Evolutionary conservation across 2,797 vertebrate species (phyloP), one percentile per base, ranked within the genome.

Genomic region (Chelmon rostratus): DNA sequence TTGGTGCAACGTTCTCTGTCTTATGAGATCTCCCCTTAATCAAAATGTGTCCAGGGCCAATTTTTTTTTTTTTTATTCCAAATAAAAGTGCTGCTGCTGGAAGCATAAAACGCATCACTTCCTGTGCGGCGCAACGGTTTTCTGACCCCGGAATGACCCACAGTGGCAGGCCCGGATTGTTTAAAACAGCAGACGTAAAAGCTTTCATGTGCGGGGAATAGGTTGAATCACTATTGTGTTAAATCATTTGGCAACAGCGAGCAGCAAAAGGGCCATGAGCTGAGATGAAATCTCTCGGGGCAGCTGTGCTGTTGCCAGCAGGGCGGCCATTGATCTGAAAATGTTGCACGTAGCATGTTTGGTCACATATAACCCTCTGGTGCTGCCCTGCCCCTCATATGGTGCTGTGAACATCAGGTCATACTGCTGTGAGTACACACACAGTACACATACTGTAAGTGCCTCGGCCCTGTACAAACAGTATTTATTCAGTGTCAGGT

Each of bases 141-240:
- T 54, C 33, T 1, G n/a, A n/a, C 8, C 49, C 7, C 21, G 52
- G 64, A 59, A 46, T 68, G 78, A 81, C 80, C 78, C 68, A 44
- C 47, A 66, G 74, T 66, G 40, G 25, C 21, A 42, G 38, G 72
- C 58, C 2, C 0, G 3, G 53, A 66, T 53, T 1, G 33, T 76
- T 85, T 84, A 84, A 86, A 89, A 76, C 61, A 57, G 56, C 82
- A 86, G 69, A 82, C 76, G 73, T 67, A 64, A 78, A 83, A 50
- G 59, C 79, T 82, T 81, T 79, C 68, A 64, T 13, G 65, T 68
- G 73, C 44, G 3, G 70, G 67, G 73, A 86, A 78, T 70, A 64
- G 76, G 40, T 64, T 56, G 76, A 79, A 50, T 72, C 73, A 31
- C 63, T 46, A 35, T 47, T 76, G 83, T 83, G 82, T 78, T 81